Base-by-base conservation (phyloP, 2,888 invertebrate species). In the Tribolium freemani region DNA sequence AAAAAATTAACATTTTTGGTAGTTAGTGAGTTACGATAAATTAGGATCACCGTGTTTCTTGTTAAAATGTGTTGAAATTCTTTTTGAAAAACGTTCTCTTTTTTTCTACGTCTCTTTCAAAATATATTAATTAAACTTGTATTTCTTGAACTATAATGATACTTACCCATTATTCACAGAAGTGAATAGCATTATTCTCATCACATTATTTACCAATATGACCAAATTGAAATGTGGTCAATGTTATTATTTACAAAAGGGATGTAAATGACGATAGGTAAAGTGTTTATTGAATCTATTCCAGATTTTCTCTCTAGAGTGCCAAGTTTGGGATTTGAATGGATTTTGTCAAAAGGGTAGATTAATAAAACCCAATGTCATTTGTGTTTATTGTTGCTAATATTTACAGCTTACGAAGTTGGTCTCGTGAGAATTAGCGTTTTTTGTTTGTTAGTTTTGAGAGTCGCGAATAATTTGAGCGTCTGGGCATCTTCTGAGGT, bases 401-500 rank as follows among this genome's bases (percentile, higher is more conserved):
- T 26, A 26, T 26, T 5, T 26, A 26, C 26, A 3, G 26, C 26
- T 26, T 26, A 1, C 3, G 26, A 26, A n/a, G 38, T 38, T 3
- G 38, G 38, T 38, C 38, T 8, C 8, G 38, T 38, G 38, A 3
- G 8, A 38, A 38, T 38, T 48, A 13, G 6, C 20, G 50, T 63
- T 63, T 51, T 63, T 50, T 50, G 61, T 6, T 16, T 6, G 30
- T 6, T 26, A 45, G 11, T 44, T 58, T 57, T 5, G 21, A 21
- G 58, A 21, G 56, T 20, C 20, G 44, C 45, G 61, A 46, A 11
- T 48, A 21, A 63, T 50, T 51, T 51, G 21, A 10, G 50, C 51
- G 63, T 63, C 63, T 50, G 26, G 26, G 46, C 46, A 26, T 48
- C 48, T 48, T 61, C 30, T 11, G n/a, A n/a, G 51, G 46, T 46